Percentiles rank a stretch among this genome's conserved stretches.
Conservation (phyloP, 2,888 invertebrate genomes). For the Embidobia sp. region DNA sequence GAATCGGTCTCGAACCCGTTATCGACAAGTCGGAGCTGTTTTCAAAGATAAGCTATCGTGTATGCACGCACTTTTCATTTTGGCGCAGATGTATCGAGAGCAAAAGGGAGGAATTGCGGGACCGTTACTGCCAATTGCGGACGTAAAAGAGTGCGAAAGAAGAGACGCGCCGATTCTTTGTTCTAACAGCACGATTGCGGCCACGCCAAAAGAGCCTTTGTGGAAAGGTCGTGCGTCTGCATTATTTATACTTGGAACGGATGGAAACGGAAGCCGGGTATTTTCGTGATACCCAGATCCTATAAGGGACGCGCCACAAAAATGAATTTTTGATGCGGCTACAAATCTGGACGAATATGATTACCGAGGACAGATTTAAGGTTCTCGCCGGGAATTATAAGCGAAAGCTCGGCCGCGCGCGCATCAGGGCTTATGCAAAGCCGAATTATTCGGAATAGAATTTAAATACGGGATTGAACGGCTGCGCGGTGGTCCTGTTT, state of each 20-base stretch:
- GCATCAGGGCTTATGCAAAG: slow-evolving; percentile 39
- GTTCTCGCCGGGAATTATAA: slow-evolving; percentile 40
- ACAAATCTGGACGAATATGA: slow-evolving; percentile 55
- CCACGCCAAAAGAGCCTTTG: slow-evolving; percentile 58
- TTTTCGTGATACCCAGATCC: slow-evolving; percentile 57
- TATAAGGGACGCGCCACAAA: slow-evolving; percentile 36
- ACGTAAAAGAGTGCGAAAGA: slow-evolving; percentile 53
- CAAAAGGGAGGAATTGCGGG: slow-evolving; percentile 58
- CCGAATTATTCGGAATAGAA: slow-evolving; percentile 45
- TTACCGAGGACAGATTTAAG: slow-evolving; percentile 52
- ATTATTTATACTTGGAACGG: slow-evolving; percentile 59
- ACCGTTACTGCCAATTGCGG: slow-evolving; percentile 66
- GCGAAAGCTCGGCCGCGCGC: slow-evolving; percentile 19
- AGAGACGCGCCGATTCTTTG: slow-evolving; percentile 58
- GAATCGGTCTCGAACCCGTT: slow-evolving; percentile 16
- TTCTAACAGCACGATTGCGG: slow-evolving; percentile 61
- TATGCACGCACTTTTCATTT: slow-evolving; percentile 46
- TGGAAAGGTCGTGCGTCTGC: slow-evolving; percentile 66
- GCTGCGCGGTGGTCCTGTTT: slow-evolving; percentile 19
- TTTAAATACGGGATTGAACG: slow-evolving; percentile 39
- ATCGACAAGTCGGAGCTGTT: slow-evolving; percentile 23
- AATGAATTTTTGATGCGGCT: slow-evolving; percentile 55
- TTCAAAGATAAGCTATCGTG: slow-evolving; percentile 52
- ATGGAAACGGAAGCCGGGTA: slow-evolving; percentile 56
- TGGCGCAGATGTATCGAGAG: slow-evolving; percentile 44